Base-by-base conservation (phyloP, 2,113 vertebrate genomes). In the Catharus minimus region DNA sequence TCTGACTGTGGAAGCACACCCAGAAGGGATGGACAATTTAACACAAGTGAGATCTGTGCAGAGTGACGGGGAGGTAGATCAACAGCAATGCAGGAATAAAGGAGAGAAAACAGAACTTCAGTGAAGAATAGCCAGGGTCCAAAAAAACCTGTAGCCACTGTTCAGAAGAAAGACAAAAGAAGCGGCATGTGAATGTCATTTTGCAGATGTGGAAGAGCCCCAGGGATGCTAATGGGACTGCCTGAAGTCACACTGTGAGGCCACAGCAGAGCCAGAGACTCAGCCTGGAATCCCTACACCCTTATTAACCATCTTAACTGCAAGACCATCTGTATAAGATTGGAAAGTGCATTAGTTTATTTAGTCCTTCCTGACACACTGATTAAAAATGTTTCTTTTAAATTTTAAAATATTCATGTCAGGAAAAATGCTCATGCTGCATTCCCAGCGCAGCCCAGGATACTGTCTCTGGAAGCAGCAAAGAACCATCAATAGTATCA, bases 361-460 rank as follows among this genome's bases (percentile, higher is more conserved):
- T 77, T 74, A 86, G 46, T 60, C 32, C 72, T 77, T 86, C 73
- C 72, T 56, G 44, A 76, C 22, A 74, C 19, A 67, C 15, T 60
- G 27, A 91, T 86, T 91, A 49, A 86, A 94, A 94, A 52, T 36
- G 3, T 50, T 91, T 80, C 13, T 79, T 87, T 88, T 58, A 85
- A 89, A 71, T n/a, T 86, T 62, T 58, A 74, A 86, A 90, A 88
- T 62, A 77, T 18, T 60, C 26, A 5, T 13, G 5, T 62, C 55
- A 91, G 64, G 23, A 65, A 86, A 62, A 92, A 82, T 76, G 8
- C 23, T 76, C 38, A 41, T 10, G n/a, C 47, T 86, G 57, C 36
- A 60, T 86, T 78, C 56, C 30, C 27, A 82, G 50, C 18, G 43
- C 52, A 86, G 74, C 20, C 39, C 36, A 49, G 41, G 32, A 15